phyloP scores from a whole-genome alignment of 2,797 vertebrate genomes.

The Threskiornis aethiopicus region DNA sequence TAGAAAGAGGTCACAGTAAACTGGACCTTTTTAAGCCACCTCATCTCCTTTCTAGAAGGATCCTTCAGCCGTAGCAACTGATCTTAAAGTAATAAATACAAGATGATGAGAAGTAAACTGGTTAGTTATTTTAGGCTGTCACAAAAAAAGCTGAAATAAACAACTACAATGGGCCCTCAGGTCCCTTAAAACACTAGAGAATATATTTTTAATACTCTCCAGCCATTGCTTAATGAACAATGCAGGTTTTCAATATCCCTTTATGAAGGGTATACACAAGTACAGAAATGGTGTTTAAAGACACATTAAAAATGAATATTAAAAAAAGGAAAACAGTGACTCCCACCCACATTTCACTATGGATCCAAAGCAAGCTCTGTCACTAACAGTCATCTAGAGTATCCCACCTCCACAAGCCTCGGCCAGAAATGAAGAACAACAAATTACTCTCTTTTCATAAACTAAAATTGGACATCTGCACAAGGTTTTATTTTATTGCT shows the following conservation, averaged over 20 bases:
- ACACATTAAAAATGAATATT: background rate
- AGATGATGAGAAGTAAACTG: conserved; percentile 10
- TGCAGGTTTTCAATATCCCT: background rate
- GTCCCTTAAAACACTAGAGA: background rate
- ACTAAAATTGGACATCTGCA: background rate
- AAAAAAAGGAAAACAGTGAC: background rate
- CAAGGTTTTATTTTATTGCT: background rate
- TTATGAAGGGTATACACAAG: background rate
- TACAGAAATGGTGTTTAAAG: background rate
- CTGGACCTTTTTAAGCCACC: background rate
- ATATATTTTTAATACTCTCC: background rate
- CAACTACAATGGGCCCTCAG: background rate
- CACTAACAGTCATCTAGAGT: background rate
- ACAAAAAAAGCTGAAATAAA: conserved; percentile 13
- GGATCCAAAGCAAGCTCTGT: background rate
- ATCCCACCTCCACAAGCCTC: background rate
- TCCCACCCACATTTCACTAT: background rate
- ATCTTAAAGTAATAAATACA: conserved; percentile 1
- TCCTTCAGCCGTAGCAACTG: background rate
- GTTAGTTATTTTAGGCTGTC: conserved; percentile 10
- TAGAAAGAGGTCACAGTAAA: conserved; percentile 4
- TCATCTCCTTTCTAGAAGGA: background rate
- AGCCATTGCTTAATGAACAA: background rate
- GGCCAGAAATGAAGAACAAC: background rate
- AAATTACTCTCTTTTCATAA: background rate